phyloP scores from a whole-genome alignment of 92 coral and sea anemone genomes.

The Nematostella vectensis region DNA sequence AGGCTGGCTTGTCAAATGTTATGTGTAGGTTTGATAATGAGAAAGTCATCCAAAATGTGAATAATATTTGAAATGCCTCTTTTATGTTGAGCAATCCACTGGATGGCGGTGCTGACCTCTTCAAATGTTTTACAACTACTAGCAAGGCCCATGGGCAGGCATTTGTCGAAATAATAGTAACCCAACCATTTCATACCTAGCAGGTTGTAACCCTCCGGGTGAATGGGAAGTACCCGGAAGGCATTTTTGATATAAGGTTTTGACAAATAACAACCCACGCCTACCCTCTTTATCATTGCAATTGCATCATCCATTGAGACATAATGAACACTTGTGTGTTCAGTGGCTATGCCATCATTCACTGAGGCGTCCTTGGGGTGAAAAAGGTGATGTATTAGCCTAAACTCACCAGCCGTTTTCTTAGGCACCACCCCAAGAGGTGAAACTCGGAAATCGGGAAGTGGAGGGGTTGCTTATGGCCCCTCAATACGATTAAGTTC shows the following conservation, averaged over 20 bases:
- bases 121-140: constrained; percentile 29
- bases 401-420: constrained; percentile 9
- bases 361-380: constrained; percentile 14
- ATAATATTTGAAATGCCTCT: constrained; percentile 11
- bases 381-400: constrained; percentile 15
- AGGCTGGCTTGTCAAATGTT: neutral
- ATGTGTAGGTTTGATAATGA: neutral
- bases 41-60: constrained; percentile 34
- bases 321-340: constrained; percentile 5
- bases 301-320: constrained; percentile 6
- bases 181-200: constrained; percentile 17
- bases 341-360: constrained; percentile 10
- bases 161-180: constrained; percentile 22
- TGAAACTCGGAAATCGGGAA: constrained; percentile 6
- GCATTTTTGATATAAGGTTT: constrained; percentile 20
- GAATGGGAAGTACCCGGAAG: constrained; percentile 25
- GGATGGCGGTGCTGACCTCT: constrained; percentile 25
- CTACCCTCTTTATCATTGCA: neutral
- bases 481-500: constrained; percentile 37
- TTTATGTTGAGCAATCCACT: constrained; percentile 29
- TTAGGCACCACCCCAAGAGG: constrained; percentile 19
- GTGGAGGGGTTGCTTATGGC: constrained; percentile 29
- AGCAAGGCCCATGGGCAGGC: constrained; percentile 39
- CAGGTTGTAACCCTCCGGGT: constrained; percentile 7
- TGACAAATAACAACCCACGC: constrained; percentile 21